Evolutionary conservation across 1,140 invertebrate genomes (phyloP), one percentile per base, ranked within the genome.

Genomic region (Zaprionus ghesquierei): DNA sequence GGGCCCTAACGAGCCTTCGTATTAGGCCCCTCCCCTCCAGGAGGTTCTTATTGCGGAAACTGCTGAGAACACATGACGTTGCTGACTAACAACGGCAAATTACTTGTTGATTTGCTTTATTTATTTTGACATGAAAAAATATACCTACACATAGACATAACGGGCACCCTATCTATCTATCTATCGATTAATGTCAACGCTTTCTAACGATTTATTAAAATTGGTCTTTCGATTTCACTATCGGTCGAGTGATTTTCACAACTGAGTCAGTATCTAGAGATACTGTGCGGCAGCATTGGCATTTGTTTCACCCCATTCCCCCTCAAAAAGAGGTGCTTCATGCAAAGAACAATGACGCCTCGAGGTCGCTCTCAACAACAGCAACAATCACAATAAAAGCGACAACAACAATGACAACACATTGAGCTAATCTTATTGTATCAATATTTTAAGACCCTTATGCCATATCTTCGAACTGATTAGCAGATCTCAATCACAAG

Each of bases 211-310:
- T 46, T 46, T 22, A 31, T 49, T 38, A 27, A 31, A 38, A 29
- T 55, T 33, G 2, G 5, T 35, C 22, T 35, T 51, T 51, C 50
- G 33, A 38, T 61, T 41, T 29, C 61, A 44, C 38, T 58, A 71
- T 71, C 69, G 35, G 60, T 56, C 23, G 53, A 49, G 44, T 54
- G 46, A 20, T 62, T 35, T n/a, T 55, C 38, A 31, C 25, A 62
- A 46, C 35, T 65, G 58, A 71, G 69, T 65, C 69, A 63, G 68
- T n/a, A n/a, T n/a, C n/a, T n/a, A n/a, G n/a, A n/a, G n/a, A n/a
- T n/a, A n/a, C n/a, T n/a, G n/a, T n/a, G n/a, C n/a, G n/a, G n/a
- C 20, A 23, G 18, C 60, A 20, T 44, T 29, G 33, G 49, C 50
- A 62, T 63, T 69, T 63, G 49, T 31, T 69, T 29, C 53, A 25